A percentile compares a stretch with the other conserved stretches of the same genome.
Conservation (phyloP, 2,797 vertebrate species). For the Varecia variegata region DNA sequence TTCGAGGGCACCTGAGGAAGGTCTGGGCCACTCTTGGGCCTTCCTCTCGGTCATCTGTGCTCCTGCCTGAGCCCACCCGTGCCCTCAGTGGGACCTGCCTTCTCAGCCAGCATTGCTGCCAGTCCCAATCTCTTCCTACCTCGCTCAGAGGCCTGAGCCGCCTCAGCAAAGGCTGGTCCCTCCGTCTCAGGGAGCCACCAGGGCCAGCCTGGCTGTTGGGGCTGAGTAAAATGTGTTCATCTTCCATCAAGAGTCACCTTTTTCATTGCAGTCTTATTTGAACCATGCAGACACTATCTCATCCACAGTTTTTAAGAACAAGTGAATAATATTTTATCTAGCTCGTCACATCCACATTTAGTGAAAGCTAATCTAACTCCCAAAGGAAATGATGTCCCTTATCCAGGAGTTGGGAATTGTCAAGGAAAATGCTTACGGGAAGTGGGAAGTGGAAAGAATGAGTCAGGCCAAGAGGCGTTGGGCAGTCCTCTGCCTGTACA, state of each 20-base stretch:
- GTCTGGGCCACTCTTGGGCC: not conserved
- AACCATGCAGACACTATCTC: not conserved
- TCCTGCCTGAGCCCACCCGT: not conserved
- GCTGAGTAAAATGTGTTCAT: not conserved
- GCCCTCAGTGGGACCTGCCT: not conserved
- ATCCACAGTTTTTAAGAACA: not conserved
- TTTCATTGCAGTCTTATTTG: not conserved
- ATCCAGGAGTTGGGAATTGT: not conserved
- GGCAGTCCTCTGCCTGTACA: not conserved
- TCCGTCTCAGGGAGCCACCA: not conserved
- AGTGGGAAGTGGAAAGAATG: not conserved
- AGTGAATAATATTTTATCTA: not conserved
- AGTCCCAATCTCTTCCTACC: not conserved
- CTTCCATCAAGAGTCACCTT: not conserved
- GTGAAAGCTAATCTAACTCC: not conserved
- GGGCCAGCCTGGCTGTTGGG: not conserved
- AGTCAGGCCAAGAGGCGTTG: not conserved
- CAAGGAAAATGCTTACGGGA: not conserved
- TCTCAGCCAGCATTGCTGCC: not conserved
- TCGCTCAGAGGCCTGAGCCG: not conserved
- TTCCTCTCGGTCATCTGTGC: not conserved
- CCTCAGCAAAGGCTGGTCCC: too few relatives aligned
- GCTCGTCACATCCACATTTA: not conserved
- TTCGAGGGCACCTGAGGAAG: not conserved
- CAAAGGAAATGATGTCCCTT: slow-evolving; percentile 2